A percentile compares a stretch with the other conserved stretches of the same genome.
These are phyloP conservation scores for Pseudeuparius sepicola DNA, from an alignment of 2,888 invertebrate genomes.

Conservation along the genomic window DNA sequence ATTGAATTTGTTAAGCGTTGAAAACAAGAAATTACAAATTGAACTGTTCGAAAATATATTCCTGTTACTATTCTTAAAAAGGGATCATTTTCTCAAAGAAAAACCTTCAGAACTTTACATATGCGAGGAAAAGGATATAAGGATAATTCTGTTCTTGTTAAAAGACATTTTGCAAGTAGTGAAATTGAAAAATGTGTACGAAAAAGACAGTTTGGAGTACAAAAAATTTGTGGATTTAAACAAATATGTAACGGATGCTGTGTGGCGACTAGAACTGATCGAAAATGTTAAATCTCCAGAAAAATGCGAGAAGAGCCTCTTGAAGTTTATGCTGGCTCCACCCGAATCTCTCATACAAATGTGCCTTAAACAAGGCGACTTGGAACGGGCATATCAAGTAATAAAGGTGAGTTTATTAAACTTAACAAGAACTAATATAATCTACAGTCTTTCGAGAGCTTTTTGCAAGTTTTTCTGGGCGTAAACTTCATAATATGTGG, in stretches of 20 bases:
- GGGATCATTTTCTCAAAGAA: too few species aligned
- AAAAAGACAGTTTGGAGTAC: conserved; percentile 33
- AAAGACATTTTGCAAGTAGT: conserved; percentile 46
- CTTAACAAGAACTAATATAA: too few species aligned
- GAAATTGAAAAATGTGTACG: conserved; percentile 36
- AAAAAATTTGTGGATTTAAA: conserved; percentile 33
- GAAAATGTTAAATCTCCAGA: conserved; percentile 45
- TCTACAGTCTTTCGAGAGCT: conserved; percentile 44
- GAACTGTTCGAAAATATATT: conserved; percentile 66
- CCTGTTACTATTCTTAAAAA: conserved; percentile 43
- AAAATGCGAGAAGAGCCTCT: conserved; percentile 42
- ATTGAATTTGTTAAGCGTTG: conserved; percentile 20
- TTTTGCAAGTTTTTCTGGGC: conserved; percentile 47
- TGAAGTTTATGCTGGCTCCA: conserved; percentile 63
- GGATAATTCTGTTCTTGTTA: conserved; percentile 48
- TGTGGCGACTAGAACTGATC: conserved; percentile 65
- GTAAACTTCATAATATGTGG: conserved; percentile 47
- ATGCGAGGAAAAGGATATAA: conserved; percentile 49
- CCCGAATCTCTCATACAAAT: conserved; percentile 66
- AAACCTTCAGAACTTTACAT: conserved; percentile 44
- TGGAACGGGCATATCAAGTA: conserved; percentile 66
- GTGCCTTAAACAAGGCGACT: conserved; percentile 64
- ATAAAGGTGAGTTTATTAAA: conserved; percentile 64
- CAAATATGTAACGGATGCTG: conserved; percentile 53
- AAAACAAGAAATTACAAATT: conserved; percentile 34